Evolutionary conservation across 1,140 invertebrate species (phyloP).

Genomic region (Plutomurus gul): DNA sequence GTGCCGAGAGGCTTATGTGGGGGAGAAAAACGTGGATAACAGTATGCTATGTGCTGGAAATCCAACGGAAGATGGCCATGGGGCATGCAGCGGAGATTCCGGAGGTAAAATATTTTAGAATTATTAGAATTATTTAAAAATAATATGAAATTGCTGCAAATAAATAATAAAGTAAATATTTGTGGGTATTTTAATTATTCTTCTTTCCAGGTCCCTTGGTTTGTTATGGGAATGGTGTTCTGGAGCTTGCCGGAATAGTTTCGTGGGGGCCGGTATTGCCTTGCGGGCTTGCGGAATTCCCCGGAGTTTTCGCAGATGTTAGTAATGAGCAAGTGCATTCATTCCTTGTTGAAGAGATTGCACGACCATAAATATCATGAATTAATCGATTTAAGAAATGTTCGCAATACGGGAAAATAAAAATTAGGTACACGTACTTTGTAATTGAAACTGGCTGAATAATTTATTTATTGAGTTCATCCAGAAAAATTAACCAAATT

Average conservation of each 20-base stretch:
- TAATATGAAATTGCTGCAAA: too few species aligned
- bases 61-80: too few species aligned
- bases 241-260: background rate
- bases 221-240: background rate
- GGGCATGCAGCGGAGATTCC: background rate
- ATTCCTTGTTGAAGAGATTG: background rate
- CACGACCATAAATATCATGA: background rate
- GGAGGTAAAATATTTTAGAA: background rate
- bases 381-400: too few species aligned
- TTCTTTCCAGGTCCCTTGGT: background rate
- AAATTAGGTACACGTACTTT: too few species aligned
- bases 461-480: too few species aligned
- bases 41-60: too few species aligned
- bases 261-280: background rate
- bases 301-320: background rate
- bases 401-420: too few species aligned
- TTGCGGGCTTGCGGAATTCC: background rate
- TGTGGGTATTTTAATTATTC: too few species aligned
- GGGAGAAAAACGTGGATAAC: background rate
- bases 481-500: too few species aligned
- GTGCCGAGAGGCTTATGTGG: background rate
- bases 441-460: too few species aligned
- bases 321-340: background rate
- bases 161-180: too few species aligned
- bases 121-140: too few species aligned